Evolutionary conservation across 2,888 invertebrate genomes (phyloP).

Genomic region (Cyclophora punctaria): DNA sequence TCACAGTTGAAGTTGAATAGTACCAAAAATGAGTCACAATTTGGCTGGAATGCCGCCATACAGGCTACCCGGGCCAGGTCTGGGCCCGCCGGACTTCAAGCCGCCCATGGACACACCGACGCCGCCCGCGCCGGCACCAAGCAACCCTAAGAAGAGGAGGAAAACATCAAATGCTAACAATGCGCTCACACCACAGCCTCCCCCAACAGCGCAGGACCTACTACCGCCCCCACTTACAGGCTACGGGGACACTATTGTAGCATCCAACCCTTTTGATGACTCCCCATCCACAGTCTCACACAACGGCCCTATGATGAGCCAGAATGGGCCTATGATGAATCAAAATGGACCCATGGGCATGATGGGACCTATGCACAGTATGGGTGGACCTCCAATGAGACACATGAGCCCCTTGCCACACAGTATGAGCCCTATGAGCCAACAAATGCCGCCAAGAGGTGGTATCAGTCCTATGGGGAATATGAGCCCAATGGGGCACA

Average conservation of each 20-base stretch:
- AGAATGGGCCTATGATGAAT: conserved; percentile 79
- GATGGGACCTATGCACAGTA: conserved; percentile 77
- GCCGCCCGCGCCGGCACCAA: conserved; percentile 84
- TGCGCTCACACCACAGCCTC: conserved; percentile 78
- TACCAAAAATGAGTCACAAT: conserved; percentile 82
- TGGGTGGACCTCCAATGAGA: conserved; percentile 78
- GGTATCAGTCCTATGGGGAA: conserved; percentile 81
- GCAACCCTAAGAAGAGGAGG: conserved; percentile 90
- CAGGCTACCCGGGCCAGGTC: conserved; percentile 82
- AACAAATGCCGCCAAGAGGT: conserved; percentile 77
- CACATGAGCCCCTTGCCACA: conserved; percentile 78
- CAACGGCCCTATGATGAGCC: conserved; percentile 77
- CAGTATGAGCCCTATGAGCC: conserved; percentile 77
- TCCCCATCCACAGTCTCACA: conserved; percentile 80
- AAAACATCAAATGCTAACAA: conserved; percentile 85
- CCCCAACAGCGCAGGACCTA: conserved; percentile 84
- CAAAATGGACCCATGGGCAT: conserved; percentile 81
- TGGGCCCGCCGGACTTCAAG: conserved; percentile 83
- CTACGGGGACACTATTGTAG: conserved; percentile 94
- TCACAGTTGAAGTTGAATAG: conserved; percentile 53
- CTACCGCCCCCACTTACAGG: conserved; percentile 90
- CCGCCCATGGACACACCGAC: conserved; percentile 81
- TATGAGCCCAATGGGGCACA: conserved; percentile 81
- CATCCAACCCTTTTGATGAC: conserved; percentile 96
- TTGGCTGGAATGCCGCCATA: conserved; percentile 87